Evolutionary conservation across 2,888 invertebrate species (phyloP).

Genomic region (Tholera decimalis): DNA sequence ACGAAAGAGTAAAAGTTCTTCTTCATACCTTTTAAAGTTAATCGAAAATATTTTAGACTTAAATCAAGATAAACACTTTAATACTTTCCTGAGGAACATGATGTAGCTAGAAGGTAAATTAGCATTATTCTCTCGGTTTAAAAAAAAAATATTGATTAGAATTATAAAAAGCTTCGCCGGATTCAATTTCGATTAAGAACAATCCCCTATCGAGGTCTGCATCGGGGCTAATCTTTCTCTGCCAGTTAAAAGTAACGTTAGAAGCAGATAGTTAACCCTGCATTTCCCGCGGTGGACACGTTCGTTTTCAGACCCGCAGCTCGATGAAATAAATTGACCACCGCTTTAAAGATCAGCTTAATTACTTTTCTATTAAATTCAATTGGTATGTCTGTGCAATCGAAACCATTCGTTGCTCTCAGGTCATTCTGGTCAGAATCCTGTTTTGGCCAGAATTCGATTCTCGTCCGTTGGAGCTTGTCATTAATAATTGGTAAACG

Average conservation of each 20-base stretch:
- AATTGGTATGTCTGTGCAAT: conserved; percentile 46
- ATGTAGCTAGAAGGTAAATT: conserved; percentile 21
- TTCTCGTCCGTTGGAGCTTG: conserved; percentile 57
- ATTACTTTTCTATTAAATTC: conserved; percentile 65
- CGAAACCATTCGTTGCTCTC: conserved; percentile 11
- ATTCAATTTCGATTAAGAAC: conserved; percentile 61
- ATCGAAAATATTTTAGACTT: conserved; percentile 26
- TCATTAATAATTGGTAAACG: conserved; percentile 71
- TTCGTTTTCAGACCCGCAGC: conserved; percentile 55
- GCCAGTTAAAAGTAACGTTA: conserved; percentile 56
- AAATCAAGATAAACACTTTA: conserved; percentile 8
- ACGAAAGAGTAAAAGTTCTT: conserved; percentile 18
- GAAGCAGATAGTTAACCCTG: conserved; percentile 61
- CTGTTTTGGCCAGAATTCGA: conserved; percentile 34
- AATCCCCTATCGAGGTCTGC: conserved; percentile 39
- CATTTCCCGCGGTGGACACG: conserved; percentile 51
- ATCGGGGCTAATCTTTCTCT: conserved; percentile 59
- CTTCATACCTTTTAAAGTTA: conserved; percentile 20
- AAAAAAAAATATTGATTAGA: not conserved
- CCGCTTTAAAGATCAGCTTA: conserved; percentile 64
- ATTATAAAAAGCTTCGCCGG: conserved; percentile 7
- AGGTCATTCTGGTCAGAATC: conserved; percentile 25
- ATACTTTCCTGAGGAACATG: not conserved
- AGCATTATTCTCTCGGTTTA: not conserved
- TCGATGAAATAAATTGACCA: conserved; percentile 68